These are phyloP conservation scores for Cantharis rustica DNA, from an alignment of 2,888 invertebrate genomes.

Conservation along the genomic window DNA sequence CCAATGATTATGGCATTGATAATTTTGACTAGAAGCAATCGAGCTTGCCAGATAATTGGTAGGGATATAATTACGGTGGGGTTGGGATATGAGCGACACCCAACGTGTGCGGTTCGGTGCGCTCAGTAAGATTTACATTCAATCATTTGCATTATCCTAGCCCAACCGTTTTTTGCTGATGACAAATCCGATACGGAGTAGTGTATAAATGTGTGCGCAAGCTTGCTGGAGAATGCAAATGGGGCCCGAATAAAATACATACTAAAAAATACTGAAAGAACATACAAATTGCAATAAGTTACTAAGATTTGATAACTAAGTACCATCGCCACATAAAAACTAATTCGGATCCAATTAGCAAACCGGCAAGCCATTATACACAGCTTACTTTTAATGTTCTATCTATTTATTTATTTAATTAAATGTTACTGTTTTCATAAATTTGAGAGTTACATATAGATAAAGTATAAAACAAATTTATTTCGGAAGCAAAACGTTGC, in stretches of 20 bases:
- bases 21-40: conserved; percentile 32
- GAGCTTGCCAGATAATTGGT: conserved; percentile 26
- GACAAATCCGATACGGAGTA: conserved; percentile 56
- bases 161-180: conserved; percentile 25
- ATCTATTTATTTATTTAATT: conserved; percentile 50
- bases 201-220: conserved; percentile 56
- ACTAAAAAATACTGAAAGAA: conserved; percentile 29
- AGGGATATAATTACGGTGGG: conserved; percentile 14
- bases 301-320: conserved; percentile 39
- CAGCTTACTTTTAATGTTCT: conserved; percentile 53
- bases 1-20: conserved; percentile 26
- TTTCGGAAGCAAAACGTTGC: conserved; percentile 34
- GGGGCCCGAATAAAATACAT: conserved; percentile 29
- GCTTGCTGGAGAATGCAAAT: conserved; percentile 45
- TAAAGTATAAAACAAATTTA: conserved; percentile 51
- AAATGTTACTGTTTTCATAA: conserved; percentile 46
- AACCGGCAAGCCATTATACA: conserved; percentile 51
- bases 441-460: conserved; percentile 50
- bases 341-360: conserved; percentile 36
- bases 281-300: conserved; percentile 33
- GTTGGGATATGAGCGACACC: conserved; percentile 14
- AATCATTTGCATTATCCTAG: conserved; percentile 2
- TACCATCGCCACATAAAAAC: conserved; percentile 37
- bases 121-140: conserved; percentile 7
- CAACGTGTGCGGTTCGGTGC: conserved; percentile 30